Evolutionary conservation across 2,113 vertebrate species (phyloP).

Genomic region (Catharus bicknelli): DNA sequence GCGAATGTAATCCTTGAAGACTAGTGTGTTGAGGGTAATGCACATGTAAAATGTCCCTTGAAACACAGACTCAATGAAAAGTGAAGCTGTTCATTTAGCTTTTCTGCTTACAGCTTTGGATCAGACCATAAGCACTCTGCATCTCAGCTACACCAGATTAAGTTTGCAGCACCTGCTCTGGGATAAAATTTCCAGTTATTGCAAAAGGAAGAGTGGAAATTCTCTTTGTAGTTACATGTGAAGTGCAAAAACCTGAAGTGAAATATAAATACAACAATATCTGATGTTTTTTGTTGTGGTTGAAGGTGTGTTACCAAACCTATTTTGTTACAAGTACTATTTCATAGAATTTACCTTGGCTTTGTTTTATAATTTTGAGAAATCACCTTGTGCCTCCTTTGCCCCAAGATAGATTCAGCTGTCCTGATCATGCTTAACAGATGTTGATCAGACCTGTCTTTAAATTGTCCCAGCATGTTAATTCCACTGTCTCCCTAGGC

Average conservation of each 20-base stretch:
- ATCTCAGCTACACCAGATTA: not conserved
- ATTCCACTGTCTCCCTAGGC: not conserved
- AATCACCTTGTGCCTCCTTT: not conserved
- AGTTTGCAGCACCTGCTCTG: not conserved
- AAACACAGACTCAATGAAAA: not conserved
- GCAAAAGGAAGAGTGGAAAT: not conserved
- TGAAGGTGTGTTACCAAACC: not conserved
- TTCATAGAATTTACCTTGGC: not conserved
- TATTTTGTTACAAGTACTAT: not conserved
- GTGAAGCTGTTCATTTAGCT: not conserved
- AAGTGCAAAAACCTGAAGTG: not conserved
- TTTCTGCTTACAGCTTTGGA: not conserved
- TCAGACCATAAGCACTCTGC: not conserved
- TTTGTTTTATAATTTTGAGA: not conserved
- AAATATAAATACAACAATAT: not conserved
- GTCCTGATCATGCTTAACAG: not conserved
- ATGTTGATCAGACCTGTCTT: slow-evolving; percentile 11
- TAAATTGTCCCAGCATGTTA: not conserved
- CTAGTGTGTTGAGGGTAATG: not conserved
- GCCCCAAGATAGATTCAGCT: not conserved
- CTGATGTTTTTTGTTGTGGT: not conserved
- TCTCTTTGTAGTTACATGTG: not conserved
- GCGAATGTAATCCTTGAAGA: not conserved
- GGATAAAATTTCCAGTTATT: not conserved
- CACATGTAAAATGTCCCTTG: not conserved